phyloP scores from a whole-genome alignment of 2,797 vertebrate species.

The Enteromius argenteus region DNA sequence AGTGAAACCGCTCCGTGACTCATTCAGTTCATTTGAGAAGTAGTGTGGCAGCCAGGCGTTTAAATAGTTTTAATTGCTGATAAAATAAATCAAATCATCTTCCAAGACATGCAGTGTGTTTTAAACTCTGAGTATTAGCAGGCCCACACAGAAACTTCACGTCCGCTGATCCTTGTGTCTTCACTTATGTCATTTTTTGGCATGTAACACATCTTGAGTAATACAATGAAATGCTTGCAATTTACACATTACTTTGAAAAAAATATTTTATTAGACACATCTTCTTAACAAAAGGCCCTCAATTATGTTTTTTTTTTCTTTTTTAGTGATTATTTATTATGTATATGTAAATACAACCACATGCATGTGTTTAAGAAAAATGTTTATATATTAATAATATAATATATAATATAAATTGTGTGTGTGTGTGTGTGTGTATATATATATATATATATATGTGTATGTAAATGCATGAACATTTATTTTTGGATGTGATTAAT shows the following conservation, averaged over 20 bases:
- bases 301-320: not conserved
- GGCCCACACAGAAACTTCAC: not conserved
- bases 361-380: too few species aligned
- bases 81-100: not conserved
- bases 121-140: not conserved
- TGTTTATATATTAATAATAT: too few species aligned
- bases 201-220: not conserved
- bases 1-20: slow-evolving; percentile 16
- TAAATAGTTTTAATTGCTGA: not conserved
- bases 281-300: not conserved
- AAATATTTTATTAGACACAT: not conserved
- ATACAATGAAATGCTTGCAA: not conserved
- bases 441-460: too few species aligned
- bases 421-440: too few species aligned
- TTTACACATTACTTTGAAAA: not conserved
- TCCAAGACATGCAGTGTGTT: not conserved
- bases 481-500: too few species aligned
- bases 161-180: not conserved
- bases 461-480: too few species aligned
- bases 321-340: too few species aligned
- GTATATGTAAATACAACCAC: too few species aligned
- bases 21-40: not conserved
- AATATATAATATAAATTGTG: too few species aligned
- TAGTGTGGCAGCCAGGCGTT: not conserved
- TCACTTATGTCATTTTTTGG: not conserved